A percentile compares a stretch with the other conserved stretches of the same genome.
phyloP scores from a whole-genome alignment of 92 coral and sea anemone genomes.

The Anthopleura xanthogrammica region DNA sequence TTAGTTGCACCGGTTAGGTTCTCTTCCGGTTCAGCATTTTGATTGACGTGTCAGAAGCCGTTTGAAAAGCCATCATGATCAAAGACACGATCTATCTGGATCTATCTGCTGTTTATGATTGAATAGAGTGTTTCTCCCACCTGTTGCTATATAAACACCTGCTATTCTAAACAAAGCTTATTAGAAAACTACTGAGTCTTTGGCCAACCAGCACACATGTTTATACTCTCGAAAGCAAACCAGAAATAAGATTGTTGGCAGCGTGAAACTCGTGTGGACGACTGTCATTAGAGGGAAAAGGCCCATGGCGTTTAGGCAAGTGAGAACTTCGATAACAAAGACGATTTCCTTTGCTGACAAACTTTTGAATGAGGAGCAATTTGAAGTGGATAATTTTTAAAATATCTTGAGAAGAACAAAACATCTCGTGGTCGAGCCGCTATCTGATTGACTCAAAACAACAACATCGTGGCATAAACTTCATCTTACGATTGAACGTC shows the following conservation, averaged over 20 bases:
- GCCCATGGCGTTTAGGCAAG: background rate
- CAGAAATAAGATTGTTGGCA: background rate
- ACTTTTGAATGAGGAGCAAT: background rate
- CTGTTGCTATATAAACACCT: conserved; percentile 2
- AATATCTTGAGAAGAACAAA: background rate
- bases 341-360: background rate
- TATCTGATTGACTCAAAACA: background rate
- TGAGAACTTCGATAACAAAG: background rate
- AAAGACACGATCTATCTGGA: background rate
- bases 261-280: background rate
- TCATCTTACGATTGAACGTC: background rate
- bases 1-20: background rate
- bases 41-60: background rate
- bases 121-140: background rate
- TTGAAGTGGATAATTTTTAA: background rate
- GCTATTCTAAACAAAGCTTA: conserved; percentile 1
- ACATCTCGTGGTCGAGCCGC: background rate
- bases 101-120: background rate
- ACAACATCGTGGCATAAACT: background rate
- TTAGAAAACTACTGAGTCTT: background rate
- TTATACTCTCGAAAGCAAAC: background rate
- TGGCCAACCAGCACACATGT: background rate
- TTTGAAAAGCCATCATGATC: conserved; percentile 1
- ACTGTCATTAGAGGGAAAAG: background rate
- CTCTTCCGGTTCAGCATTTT: conserved; percentile 1